phyloP scores from a whole-genome alignment of 1,140 invertebrate genomes.

The Drosophila suzukii region DNA sequence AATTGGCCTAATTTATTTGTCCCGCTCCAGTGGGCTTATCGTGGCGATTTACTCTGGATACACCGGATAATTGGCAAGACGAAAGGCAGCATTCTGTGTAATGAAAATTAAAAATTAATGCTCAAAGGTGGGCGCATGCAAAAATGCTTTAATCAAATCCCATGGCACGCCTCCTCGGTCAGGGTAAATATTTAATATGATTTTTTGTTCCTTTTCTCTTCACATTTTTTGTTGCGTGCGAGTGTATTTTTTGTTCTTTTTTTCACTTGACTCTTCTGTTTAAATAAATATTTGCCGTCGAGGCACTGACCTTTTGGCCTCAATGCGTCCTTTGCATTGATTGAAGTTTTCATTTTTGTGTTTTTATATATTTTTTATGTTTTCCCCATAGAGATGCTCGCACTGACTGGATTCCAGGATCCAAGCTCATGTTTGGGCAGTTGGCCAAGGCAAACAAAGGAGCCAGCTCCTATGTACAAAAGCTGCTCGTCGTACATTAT shows the following conservation, averaged over 20 bases:
- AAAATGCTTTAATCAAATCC: constrained; percentile 53
- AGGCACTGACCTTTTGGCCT: constrained; percentile 65
- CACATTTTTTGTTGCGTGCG: constrained; percentile 1
- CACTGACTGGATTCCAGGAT: constrained; percentile 20
- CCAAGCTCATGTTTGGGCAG: constrained; percentile 46
- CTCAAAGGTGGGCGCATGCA: constrained; percentile 33
- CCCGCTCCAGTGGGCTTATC: constrained; percentile 24
- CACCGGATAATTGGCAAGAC: constrained; percentile 49
- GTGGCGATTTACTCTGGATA: constrained; percentile 8
- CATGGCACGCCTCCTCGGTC: constrained; percentile 15
- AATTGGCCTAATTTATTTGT: constrained; percentile 73
- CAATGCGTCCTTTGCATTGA: constrained; percentile 47
- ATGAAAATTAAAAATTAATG: constrained; percentile 63
- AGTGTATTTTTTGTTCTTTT: constrained; percentile 4
- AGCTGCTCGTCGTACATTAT: neutral
- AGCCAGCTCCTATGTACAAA: neutral
- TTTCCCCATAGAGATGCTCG: constrained; percentile 15
- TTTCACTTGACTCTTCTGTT: constrained; percentile 22
- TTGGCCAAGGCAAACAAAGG: constrained; percentile 40
- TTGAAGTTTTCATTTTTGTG: constrained; percentile 23
- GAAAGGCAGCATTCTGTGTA: constrained; percentile 17
- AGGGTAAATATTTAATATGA: constrained; percentile 41
- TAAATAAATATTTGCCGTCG: constrained; percentile 50
- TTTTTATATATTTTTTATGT: constrained; percentile 9
- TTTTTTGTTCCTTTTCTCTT: constrained; percentile 13